These are phyloP conservation scores for Ptyas mucosa DNA, from an alignment of 2,113 vertebrate genomes.

Conservation along the genomic window DNA sequence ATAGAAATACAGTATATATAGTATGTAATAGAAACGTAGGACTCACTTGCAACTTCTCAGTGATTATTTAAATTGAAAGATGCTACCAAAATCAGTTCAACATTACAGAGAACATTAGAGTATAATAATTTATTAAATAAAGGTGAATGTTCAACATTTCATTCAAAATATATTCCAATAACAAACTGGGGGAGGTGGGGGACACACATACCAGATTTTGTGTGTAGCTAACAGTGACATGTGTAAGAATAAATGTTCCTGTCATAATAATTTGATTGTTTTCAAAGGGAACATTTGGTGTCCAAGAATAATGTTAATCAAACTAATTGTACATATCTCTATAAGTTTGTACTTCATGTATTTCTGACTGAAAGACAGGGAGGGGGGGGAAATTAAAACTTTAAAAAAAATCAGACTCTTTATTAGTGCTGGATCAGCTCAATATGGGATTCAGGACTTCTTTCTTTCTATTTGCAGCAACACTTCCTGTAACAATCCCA, in stretches of 20 bases:
- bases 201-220: neutral
- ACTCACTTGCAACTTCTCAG: neutral
- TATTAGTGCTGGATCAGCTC: neutral
- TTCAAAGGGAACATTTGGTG: neutral
- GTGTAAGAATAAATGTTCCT: neutral
- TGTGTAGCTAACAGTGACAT: neutral
- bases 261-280: neutral
- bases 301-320: neutral
- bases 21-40: neutral
- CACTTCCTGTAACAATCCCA: neutral
- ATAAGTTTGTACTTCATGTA: fast-evolving
- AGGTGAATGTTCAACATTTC: neutral
- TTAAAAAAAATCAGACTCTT: neutral
- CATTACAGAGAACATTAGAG: neutral
- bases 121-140: neutral
- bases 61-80: neutral
- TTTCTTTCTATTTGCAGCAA: neutral
- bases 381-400: neutral
- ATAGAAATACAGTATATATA: too few relatives aligned
- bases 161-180: neutral
- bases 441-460: neutral
- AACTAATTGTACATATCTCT: neutral
- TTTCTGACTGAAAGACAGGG: fast-evolving
- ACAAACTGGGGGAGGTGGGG: neutral
- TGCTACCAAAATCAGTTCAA: neutral